These are phyloP conservation scores for Rhagium mordax DNA, from an alignment of 2,888 invertebrate genomes.

Conservation along the genomic window DNA sequence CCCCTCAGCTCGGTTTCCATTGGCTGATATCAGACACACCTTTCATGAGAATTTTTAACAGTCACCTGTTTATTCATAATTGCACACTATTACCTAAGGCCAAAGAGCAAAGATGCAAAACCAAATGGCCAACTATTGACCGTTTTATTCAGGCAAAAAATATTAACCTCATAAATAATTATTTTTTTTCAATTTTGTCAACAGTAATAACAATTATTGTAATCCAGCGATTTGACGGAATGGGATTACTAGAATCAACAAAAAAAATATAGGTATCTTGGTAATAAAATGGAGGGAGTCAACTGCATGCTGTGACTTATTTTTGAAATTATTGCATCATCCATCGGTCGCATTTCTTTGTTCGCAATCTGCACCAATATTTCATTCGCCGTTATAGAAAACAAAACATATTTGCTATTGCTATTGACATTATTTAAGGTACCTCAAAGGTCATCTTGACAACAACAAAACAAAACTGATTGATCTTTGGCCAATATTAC, in stretches of 20 bases:
- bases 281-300: not conserved
- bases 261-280: not conserved
- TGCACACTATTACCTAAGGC: conserved; percentile 41
- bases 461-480: no score
- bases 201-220: not conserved
- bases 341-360: not conserved
- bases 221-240: not conserved
- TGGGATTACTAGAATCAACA: not conserved
- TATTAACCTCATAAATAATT: not conserved
- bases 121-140: not conserved
- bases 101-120: conserved; percentile 34
- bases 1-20: conserved; percentile 41
- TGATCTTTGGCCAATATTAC: no score
- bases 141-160: not conserved
- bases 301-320: not conserved
- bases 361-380: no score
- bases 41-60: conserved; percentile 46
- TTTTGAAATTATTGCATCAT: not conserved
- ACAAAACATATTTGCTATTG: not conserved
- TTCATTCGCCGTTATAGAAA: not conserved
- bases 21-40: conserved; percentile 49
- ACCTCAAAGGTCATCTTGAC: no score
- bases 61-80: conserved; percentile 39
- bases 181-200: not conserved
- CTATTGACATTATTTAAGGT: not conserved